A percentile compares a stretch with the other conserved stretches of the same genome.
These are phyloP conservation scores for Aegithalos caudatus DNA, from an alignment of 2,113 vertebrate genomes.

Conservation along the genomic window DNA sequence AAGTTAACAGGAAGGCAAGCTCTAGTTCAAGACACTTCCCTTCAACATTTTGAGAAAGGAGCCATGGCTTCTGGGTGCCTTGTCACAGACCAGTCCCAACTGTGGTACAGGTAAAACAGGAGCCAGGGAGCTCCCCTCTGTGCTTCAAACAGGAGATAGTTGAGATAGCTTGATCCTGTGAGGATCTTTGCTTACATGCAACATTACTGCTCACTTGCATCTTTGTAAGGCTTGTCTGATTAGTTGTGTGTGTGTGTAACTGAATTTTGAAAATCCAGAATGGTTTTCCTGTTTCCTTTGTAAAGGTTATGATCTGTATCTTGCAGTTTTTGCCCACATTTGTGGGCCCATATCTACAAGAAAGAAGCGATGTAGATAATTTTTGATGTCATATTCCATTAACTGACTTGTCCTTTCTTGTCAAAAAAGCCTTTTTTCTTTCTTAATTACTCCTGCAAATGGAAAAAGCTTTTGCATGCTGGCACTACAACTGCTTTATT, in stretches of 20 bases:
- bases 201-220: background rate
- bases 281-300: background rate
- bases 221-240: background rate
- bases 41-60: background rate
- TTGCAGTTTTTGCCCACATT: background rate
- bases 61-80: background rate
- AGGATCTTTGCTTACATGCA: background rate
- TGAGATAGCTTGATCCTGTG: background rate
- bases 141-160: background rate
- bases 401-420: background rate
- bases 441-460: background rate
- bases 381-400: background rate
- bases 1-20: background rate
- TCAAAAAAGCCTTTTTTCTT: background rate
- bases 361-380: background rate
- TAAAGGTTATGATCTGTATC: background rate
- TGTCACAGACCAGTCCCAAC: background rate
- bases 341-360: rapidly evolving
- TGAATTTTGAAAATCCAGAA: background rate
- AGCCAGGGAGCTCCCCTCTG: background rate
- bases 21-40: background rate
- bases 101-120: background rate
- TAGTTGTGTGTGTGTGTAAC: background rate
- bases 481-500: background rate
- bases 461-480: background rate